Base-by-base conservation (phyloP, 2,888 invertebrate genomes). In the Callyntrura guangdongensis region DNA sequence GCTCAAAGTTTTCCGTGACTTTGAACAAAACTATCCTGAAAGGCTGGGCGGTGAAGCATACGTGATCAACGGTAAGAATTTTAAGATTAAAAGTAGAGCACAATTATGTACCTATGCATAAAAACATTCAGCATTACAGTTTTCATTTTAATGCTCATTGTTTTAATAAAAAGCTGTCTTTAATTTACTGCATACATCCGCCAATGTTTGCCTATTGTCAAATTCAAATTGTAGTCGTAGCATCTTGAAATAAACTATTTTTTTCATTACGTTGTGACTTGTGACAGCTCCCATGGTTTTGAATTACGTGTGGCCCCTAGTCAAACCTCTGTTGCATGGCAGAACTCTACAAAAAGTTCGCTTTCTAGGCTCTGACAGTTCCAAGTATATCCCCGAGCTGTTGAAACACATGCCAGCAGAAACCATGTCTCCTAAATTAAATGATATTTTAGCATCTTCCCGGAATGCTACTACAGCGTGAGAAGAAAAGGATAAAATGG, bases 321-420 rank as follows among this genome's bases (percentile, higher is more conserved):
- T 92, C 45, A 92, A 92, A 49, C 92, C 92, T 9, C 47, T 92
- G n/a, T 61, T 92, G n/a, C 74, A 88, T 20, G 91, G 92, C 47
- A 79, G 77, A 27, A 92, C 92, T 1, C 25, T 92, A n/a, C 79
- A 85, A n/a, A 92, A 92, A 49, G 91, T 92, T 17, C 69, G 82
- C 3, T 88, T 92, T 20, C 77, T 86, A 49, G 90, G 90, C 9
- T 88, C 88, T 4, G 85, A 88, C 82, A 25, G 45, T 22, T 8
- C 69, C 3, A 92, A 90, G 56, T 92, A 72, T 53, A 81, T 88
- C 25, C 77, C 86, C 0, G 90, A 83, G n/a, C 45, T 92, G 25
- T 17, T 81, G 45, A 85, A 92, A 53, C 47, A 22, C 12, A 90
- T 92, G 85, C 90, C 90, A 1, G 77, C 86, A 22, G 77, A 86